Percentiles rank a stretch among this genome's conserved stretches.
Evolutionary conservation across 2,113 vertebrate species (phyloP).

Genomic region (Pterocles orientalis): DNA sequence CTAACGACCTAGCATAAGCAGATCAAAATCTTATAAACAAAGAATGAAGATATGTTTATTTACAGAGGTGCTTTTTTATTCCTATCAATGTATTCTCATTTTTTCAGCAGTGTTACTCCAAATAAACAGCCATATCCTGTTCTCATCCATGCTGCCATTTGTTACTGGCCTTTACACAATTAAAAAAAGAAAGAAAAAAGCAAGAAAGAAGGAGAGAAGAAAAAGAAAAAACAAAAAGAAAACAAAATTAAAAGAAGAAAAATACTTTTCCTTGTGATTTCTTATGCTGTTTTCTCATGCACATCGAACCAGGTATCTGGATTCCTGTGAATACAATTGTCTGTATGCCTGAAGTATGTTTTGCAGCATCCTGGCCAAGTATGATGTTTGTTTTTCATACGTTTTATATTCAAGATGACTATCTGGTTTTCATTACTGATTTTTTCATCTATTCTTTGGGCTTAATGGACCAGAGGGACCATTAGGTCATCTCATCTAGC

Average conservation of each 20-base stretch:
- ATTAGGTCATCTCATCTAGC: slow-evolving; percentile 20
- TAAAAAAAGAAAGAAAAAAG: not conserved
- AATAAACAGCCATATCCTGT: not conserved
- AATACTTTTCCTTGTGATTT: not conserved
- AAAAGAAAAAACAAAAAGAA: rapidly evolving
- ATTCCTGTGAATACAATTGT: not conserved
- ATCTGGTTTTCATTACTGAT: slow-evolving; percentile 29
- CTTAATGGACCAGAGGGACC: not conserved
- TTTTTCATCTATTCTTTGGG: not conserved
- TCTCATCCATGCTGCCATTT: not conserved
- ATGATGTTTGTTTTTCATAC: not conserved
- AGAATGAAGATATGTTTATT: not conserved
- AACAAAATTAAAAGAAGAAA: not conserved
- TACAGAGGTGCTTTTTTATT: not conserved
- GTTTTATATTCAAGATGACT: not conserved
- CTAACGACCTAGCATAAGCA: not conserved
- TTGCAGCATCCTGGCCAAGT: slow-evolving; percentile 4
- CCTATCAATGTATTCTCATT: not conserved
- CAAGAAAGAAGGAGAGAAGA: rapidly evolving
- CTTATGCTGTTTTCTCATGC: not conserved
- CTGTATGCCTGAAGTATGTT: not conserved
- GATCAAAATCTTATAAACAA: not conserved
- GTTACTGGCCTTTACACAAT: not conserved
- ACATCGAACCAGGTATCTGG: not conserved
- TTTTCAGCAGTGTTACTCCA: not conserved